These are phyloP conservation scores for Lemur catta DNA, from an alignment of 2,797 vertebrate genomes.

Conservation along the genomic window DNA sequence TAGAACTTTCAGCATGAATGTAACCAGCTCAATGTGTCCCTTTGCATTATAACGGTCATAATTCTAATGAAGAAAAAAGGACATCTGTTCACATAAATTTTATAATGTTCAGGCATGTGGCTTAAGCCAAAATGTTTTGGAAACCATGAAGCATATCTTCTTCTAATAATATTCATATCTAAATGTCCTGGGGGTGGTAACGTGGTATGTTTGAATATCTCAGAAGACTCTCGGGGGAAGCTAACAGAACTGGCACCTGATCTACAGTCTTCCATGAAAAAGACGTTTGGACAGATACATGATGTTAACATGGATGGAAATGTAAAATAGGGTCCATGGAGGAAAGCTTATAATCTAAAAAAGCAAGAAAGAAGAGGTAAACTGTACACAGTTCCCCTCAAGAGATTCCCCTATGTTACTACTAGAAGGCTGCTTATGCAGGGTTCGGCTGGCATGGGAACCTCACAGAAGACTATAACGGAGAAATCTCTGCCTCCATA, in stretches of 20 bases:
- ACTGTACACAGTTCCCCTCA: background rate
- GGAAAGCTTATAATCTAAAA: background rate
- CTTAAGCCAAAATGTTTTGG: background rate
- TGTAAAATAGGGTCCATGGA: background rate
- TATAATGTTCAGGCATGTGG: background rate
- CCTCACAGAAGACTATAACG: background rate
- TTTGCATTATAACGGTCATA: background rate
- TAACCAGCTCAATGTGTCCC: background rate
- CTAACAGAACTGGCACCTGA: background rate
- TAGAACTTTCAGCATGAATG: background rate
- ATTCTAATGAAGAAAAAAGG: background rate
- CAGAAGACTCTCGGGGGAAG: background rate
- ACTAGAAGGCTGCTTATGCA: background rate
- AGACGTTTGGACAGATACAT: background rate
- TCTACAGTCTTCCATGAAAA: background rate
- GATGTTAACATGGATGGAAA: background rate
- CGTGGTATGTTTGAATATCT: background rate
- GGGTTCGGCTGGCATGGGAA: no score
- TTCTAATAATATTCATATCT: background rate
- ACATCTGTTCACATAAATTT: background rate
- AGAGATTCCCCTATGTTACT: background rate
- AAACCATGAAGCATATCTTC: background rate
- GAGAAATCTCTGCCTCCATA: background rate
- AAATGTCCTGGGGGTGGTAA: background rate
- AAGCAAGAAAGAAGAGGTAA: fast-evolving